Conservation (phyloP, 1,140 invertebrate genomes). For the Cyclina sinensis region DNA sequence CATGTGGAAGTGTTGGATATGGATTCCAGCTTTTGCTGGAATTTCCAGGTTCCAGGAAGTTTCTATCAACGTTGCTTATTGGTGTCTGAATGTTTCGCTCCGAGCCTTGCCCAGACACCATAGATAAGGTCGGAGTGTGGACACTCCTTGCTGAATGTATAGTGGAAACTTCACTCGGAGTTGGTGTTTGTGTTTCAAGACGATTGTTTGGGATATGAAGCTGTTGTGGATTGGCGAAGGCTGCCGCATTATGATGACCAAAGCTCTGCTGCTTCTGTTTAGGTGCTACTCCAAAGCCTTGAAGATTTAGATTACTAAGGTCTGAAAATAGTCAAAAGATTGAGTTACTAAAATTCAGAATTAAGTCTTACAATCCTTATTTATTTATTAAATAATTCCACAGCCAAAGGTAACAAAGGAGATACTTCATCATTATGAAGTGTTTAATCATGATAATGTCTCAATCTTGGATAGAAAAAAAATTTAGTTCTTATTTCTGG, state of each 20-base stretch:
- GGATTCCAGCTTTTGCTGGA: slow-evolving; percentile 80
- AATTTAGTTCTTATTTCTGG: too few species aligned
- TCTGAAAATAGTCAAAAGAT: slow-evolving; percentile 55
- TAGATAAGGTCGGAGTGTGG: slow-evolving; percentile 75
- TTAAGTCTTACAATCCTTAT: too few species aligned
- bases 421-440: too few species aligned
- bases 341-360: neutral
- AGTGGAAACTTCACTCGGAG: slow-evolving; percentile 84
- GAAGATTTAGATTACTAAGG: slow-evolving; percentile 23
- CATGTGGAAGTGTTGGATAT: slow-evolving; percentile 76
- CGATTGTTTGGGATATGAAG: slow-evolving; percentile 75
- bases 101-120: slow-evolving; percentile 67
- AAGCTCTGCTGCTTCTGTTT: slow-evolving; percentile 55
- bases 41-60: slow-evolving; percentile 81
- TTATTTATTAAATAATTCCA: too few species aligned
- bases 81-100: slow-evolving; percentile 70
- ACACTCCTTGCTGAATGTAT: slow-evolving; percentile 77
- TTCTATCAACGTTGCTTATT: slow-evolving; percentile 74
- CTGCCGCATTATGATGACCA: slow-evolving; percentile 59
- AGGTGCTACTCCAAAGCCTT: slow-evolving; percentile 54
- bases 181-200: slow-evolving; percentile 82
- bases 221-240: slow-evolving; percentile 32
- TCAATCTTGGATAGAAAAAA: too few species aligned
- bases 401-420: too few species aligned
- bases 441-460: too few species aligned